Percentiles rank a stretch among this genome's conserved stretches.
These are phyloP conservation scores for Kryphioiulus occultus DNA, from an alignment of 2,888 invertebrate genomes.

Conservation along the genomic window DNA sequence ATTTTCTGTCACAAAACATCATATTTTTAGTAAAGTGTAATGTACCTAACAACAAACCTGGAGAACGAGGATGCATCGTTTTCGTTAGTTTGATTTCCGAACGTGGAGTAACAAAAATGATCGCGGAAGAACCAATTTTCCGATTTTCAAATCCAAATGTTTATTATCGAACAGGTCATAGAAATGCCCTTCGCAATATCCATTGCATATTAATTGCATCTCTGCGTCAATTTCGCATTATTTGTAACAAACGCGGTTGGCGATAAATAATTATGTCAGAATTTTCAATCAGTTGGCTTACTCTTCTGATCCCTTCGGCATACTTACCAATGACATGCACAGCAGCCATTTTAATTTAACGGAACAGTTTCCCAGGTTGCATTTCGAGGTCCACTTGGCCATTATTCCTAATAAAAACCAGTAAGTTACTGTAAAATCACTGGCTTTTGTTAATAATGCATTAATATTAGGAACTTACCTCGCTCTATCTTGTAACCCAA, in stretches of 20 bases:
- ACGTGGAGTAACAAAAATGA: slow-evolving; percentile 1
- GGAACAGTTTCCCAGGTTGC: slow-evolving; percentile 44
- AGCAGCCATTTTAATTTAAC: slow-evolving; percentile 46
- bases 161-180: not conserved
- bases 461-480: not conserved
- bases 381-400: slow-evolving; percentile 17
- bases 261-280: not conserved
- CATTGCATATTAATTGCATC: not conserved
- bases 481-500: not conserved
- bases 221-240: not conserved
- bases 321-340: slow-evolving; percentile 45
- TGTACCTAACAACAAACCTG: not conserved
- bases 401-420: not conserved
- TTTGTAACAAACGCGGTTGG: not conserved
- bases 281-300: slow-evolving; percentile 28
- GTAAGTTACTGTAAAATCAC: not conserved
- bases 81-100: not conserved
- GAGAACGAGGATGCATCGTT: not conserved
- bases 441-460: not conserved
- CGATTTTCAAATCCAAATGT: slow-evolving; percentile 31
- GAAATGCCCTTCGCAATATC: not conserved
- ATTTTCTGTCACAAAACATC: not conserved
- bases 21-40: not conserved
- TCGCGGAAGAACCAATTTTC: slow-evolving; percentile 35
- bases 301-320: slow-evolving; percentile 39